A percentile compares a stretch with the other conserved stretches of the same genome.
phyloP scores from a whole-genome alignment of 1,140 invertebrate species.

The Aphelenchoides besseyi region DNA sequence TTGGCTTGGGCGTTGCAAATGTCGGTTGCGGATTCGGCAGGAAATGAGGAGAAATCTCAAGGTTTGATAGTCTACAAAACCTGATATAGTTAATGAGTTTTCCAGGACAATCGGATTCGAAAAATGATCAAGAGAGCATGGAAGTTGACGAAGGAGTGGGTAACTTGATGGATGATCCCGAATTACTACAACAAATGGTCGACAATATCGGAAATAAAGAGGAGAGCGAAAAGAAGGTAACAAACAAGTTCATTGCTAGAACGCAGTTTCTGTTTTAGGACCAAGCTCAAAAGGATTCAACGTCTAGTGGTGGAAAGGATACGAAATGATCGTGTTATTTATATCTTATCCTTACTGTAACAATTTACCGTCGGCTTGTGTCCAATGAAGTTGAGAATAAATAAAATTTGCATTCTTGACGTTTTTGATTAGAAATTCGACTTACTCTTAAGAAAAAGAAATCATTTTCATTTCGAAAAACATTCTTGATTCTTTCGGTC shows the following conservation, averaged over 20 bases:
- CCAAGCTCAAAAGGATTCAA: no score
- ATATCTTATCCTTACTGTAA: no score
- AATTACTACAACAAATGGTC: slow-evolving; percentile 49
- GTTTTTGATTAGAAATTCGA: no score
- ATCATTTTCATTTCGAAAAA: no score
- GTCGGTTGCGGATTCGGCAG: slow-evolving; percentile 39
- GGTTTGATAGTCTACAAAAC: not conserved
- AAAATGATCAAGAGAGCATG: slow-evolving; percentile 10
- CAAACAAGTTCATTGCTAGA: not conserved
- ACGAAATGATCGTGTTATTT: no score
- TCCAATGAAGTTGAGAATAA: no score
- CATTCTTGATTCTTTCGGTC: no score
- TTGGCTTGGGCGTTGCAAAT: slow-evolving; percentile 56
- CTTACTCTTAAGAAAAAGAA: no score
- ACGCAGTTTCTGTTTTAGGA: no score
- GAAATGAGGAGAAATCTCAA: slow-evolving; percentile 10
- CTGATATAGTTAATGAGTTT: not conserved
- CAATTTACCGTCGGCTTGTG: no score
- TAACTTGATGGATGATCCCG: slow-evolving; percentile 46
- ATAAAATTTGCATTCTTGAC: no score
- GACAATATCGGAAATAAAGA: slow-evolving; percentile 9
- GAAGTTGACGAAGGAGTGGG: slow-evolving; percentile 30
- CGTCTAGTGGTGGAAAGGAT: no score
- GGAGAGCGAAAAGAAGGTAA: not conserved
- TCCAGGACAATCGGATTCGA: slow-evolving; percentile 23